Evolutionary conservation across 37 sponge, comb jelly and placozoan genomes (phyloP).

Genomic region (Oscarella lobularis): DNA sequence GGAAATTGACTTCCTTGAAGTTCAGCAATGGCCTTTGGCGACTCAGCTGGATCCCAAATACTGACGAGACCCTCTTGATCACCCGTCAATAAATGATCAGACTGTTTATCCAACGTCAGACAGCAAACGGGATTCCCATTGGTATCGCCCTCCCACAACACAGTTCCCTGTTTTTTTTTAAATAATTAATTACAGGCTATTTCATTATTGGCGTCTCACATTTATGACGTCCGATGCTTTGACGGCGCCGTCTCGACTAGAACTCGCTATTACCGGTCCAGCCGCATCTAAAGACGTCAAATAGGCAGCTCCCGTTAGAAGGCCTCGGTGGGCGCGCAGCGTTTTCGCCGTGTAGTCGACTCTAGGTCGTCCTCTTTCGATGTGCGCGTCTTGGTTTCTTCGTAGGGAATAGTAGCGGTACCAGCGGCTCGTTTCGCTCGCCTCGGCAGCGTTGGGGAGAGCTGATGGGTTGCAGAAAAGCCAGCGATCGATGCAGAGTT

Average conservation of each 20-base stretch:
- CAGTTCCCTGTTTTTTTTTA: too few relatives aligned
- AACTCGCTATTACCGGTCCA: background rate
- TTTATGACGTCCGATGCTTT: background rate
- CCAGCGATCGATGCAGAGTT: constrained; percentile 40
- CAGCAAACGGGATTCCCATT: too few relatives aligned
- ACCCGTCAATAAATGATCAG: too few relatives aligned
- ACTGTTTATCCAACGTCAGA: too few relatives aligned
- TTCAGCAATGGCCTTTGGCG: too few relatives aligned
- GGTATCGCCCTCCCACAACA: too few relatives aligned
- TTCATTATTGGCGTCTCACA: too few relatives aligned
- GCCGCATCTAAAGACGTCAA: background rate
- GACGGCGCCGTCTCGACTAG: background rate
- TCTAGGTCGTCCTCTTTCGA: background rate
- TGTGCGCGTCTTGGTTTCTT: background rate
- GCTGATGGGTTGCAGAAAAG: constrained; percentile 58
- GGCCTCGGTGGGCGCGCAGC: background rate
- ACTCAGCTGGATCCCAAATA: too few relatives aligned
- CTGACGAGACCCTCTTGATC: too few relatives aligned
- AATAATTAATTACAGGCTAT: too few relatives aligned
- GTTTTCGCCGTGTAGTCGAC: background rate
- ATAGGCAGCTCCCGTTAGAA: background rate
- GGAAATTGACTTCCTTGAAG: too few relatives aligned
- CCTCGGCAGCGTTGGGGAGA: constrained; percentile 26
- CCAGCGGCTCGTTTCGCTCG: background rate
- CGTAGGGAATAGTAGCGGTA: background rate